Evolutionary conservation across 2,113 vertebrate species (phyloP).

Genomic region (Ellobius talpinus): DNA sequence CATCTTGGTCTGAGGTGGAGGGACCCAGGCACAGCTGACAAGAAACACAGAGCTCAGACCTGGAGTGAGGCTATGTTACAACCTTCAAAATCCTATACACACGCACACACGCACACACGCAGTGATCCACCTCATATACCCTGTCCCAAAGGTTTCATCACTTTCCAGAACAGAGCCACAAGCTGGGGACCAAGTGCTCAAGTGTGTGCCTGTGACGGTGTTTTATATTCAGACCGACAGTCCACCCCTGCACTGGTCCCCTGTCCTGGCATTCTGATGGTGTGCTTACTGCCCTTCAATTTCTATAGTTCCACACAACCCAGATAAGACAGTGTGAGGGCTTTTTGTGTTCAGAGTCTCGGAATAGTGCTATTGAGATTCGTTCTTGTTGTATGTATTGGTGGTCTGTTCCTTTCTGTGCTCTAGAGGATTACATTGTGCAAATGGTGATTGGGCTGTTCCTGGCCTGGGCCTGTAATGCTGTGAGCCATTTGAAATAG

Average conservation of each 20-base stretch:
- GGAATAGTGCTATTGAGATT: background rate
- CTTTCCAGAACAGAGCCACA: background rate
- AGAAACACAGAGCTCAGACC: background rate
- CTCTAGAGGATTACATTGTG: background rate
- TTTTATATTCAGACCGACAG: background rate
- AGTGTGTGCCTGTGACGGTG: background rate
- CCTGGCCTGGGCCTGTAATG: background rate
- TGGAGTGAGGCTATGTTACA: background rate
- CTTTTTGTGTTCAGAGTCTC: background rate
- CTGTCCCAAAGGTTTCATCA: background rate
- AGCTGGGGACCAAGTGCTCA: background rate
- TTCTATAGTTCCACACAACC: background rate
- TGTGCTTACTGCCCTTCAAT: background rate
- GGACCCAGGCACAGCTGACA: background rate
- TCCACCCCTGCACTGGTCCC: background rate
- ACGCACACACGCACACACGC: too few species aligned
- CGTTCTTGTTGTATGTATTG: rapidly evolving
- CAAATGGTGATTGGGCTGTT: background rate
- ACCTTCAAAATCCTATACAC: background rate
- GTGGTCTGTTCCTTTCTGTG: background rate
- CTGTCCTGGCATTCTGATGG: background rate
- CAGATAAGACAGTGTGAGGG: rapidly evolving
- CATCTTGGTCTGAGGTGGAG: background rate
- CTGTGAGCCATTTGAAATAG: background rate
- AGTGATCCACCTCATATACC: background rate